Percentiles rank a stretch among this genome's conserved stretches.
Conservation (phyloP, 1,140 invertebrate genomes). For the Rhopalosiphum padi region DNA sequence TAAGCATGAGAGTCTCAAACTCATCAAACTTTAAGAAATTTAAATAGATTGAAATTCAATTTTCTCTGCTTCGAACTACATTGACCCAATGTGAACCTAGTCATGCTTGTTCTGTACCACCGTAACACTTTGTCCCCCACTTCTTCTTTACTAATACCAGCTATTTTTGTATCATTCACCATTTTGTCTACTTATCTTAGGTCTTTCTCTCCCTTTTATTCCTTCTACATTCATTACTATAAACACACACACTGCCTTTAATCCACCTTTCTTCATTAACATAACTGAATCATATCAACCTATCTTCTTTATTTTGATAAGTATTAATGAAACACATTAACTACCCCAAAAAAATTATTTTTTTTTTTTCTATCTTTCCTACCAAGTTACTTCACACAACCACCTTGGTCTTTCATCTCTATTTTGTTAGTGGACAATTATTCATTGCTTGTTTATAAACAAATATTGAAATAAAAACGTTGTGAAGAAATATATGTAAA, state of each 20-base stretch:
- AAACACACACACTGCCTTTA: neutral
- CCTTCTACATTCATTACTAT: neutral
- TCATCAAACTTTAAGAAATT: neutral
- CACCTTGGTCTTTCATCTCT: too few relatives aligned
- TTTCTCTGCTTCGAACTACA: neutral
- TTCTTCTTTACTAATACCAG: neutral
- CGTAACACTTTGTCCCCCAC: neutral
- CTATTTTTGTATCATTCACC: neutral
- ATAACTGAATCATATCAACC: too few relatives aligned
- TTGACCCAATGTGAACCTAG: neutral
- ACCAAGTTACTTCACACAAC: too few relatives aligned
- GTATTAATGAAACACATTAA: too few relatives aligned
- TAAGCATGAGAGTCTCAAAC: neutral
- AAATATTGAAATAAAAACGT: neutral
- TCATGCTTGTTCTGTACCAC: neutral
- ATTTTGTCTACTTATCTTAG: neutral
- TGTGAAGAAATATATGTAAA: neutral
- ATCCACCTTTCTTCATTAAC: too few relatives aligned
- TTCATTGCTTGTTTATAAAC: neutral
- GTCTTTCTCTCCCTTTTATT: neutral
- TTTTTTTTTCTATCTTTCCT: too few relatives aligned
- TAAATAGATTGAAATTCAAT: neutral
- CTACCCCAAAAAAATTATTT: too few relatives aligned
- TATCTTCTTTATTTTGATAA: too few relatives aligned
- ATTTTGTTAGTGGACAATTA: neutral